These are phyloP conservation scores for Sitophilus oryzae DNA, from an alignment of 1,140 invertebrate genomes.

Conservation along the genomic window DNA sequence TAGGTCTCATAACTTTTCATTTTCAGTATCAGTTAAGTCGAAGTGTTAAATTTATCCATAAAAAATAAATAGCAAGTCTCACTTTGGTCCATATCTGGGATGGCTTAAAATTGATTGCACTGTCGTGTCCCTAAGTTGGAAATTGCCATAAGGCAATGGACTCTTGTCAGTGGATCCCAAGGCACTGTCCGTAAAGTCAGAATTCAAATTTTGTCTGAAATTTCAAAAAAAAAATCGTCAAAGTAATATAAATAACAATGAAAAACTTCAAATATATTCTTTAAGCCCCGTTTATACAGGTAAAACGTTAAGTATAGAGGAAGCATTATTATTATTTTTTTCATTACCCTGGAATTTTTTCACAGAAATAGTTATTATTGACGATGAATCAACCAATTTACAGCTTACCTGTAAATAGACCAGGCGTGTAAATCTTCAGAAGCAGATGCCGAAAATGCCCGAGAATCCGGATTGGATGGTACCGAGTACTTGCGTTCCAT, in stretches of 20 bases:
- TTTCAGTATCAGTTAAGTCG: neutral
- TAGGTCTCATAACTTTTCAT: neutral
- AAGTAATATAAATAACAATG: no score
- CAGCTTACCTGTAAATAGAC: conserved; percentile 80
- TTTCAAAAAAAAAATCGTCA: neutral
- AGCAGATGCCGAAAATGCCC: conserved; percentile 52
- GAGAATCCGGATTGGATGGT: conserved; percentile 64
- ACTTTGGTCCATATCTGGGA: conserved; percentile 81
- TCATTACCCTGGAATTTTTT: no score
- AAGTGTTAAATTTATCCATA: neutral
- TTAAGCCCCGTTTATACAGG: no score
- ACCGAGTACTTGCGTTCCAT: conserved; percentile 77
- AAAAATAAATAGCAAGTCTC: conserved; percentile 44
- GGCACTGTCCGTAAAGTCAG: conserved; percentile 90
- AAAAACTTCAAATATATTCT: conserved; percentile 4
- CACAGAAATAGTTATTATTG: no score
- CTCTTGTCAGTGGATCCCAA: conserved; percentile 85
- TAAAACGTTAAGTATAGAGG: no score
- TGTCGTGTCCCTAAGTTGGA: conserved; percentile 85
- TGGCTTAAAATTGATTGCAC: conserved; percentile 91
- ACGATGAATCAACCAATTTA: neutral
- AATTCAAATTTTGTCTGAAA: conserved; percentile 87
- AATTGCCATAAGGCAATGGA: conserved; percentile 86
- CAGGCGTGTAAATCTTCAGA: conserved; percentile 91
- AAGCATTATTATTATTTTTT: neutral